Conservation (phyloP, 1,140 invertebrate species). For the Druon quercuslanigerum region DNA sequence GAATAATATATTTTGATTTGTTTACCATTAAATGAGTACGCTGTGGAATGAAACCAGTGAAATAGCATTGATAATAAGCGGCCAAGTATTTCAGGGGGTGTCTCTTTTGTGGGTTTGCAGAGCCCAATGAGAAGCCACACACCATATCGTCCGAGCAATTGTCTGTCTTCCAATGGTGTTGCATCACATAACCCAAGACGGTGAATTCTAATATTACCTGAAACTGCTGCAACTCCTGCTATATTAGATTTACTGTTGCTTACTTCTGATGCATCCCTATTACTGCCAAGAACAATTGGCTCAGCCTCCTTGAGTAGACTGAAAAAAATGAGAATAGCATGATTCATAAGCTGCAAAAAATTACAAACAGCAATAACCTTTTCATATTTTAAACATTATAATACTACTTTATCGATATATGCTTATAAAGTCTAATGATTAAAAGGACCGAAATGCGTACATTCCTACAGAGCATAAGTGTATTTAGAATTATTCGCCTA, state of each 20-base stretch:
- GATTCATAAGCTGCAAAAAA: too few relatives aligned
- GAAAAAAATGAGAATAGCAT: conserved; percentile 49
- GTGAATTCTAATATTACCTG: conserved; percentile 49
- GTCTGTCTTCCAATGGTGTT: conserved; percentile 84
- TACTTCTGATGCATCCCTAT: conserved; percentile 72
- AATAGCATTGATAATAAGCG: conserved; percentile 96
- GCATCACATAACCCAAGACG: conserved; percentile 61
- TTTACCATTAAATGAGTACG: conserved; percentile 94
- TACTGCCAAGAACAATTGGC: conserved; percentile 80
- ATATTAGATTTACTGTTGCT: conserved; percentile 66
- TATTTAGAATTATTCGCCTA: too few relatives aligned
- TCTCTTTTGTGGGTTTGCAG: conserved; percentile 89
- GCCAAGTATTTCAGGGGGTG: conserved; percentile 92
- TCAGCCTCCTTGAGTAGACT: conserved; percentile 89
- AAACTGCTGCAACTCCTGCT: conserved; percentile 62
- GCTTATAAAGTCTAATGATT: too few relatives aligned
- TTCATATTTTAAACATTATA: too few relatives aligned
- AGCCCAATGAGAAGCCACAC: conserved; percentile 97
- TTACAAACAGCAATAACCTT: too few relatives aligned
- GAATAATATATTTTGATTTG: conserved; percentile 51
- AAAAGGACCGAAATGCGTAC: too few relatives aligned
- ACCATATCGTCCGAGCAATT: conserved; percentile 95
- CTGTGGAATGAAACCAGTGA: conserved; percentile 99
- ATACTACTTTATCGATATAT: too few relatives aligned
- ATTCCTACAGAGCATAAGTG: too few relatives aligned